These are phyloP conservation scores for Drosophila setosimentum DNA, from an alignment of 2,888 invertebrate species.

Conservation along the genomic window DNA sequence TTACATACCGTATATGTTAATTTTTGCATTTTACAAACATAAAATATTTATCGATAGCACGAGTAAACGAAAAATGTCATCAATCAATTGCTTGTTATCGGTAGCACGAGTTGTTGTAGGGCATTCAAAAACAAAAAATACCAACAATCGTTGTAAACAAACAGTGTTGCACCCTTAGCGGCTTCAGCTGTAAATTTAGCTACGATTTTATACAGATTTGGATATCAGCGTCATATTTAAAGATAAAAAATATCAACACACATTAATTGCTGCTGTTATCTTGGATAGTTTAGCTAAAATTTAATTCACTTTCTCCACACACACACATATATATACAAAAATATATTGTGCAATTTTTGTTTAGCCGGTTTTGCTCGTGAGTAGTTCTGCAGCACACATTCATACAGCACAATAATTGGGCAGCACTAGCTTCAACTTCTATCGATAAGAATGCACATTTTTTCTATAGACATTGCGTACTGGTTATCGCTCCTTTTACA, in stretches of 20 bases:
- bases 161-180: neutral
- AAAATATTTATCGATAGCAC: neutral
- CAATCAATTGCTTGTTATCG: neutral
- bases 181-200: neutral
- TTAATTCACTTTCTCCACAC: neutral
- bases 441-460: slow-evolving; percentile 23
- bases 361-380: neutral
- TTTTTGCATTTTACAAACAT: neutral
- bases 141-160: neutral
- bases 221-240: neutral
- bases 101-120: neutral
- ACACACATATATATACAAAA: too few relatives aligned
- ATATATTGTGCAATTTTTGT: neutral
- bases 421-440: neutral
- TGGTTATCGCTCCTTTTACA: slow-evolving; percentile 32
- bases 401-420: slow-evolving; percentile 3
- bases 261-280: neutral
- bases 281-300: neutral
- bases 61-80: neutral
- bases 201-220: neutral
- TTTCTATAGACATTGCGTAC: neutral
- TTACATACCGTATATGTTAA: neutral
- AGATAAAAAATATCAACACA: neutral
- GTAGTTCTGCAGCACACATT: neutral
- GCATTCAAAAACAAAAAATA: neutral